Conservation (phyloP, 2,797 vertebrate genomes). For the Sebastes reedi region DNA sequence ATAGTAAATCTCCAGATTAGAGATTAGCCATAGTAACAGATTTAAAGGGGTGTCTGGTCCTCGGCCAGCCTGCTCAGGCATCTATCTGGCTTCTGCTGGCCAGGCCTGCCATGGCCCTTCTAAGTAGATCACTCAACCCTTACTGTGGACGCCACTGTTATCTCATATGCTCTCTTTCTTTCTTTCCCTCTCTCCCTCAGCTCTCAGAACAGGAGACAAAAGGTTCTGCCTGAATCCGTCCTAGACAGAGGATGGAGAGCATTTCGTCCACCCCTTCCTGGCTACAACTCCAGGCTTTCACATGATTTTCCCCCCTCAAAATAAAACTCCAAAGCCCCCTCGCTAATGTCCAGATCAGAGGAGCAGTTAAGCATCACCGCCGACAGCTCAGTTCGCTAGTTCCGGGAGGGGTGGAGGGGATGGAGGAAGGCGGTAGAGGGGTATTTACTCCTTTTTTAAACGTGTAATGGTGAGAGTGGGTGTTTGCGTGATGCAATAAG, state of each 20-base stretch:
- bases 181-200: constrained; percentile 30
- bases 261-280: constrained; percentile 37
- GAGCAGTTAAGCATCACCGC: constrained; percentile 57
- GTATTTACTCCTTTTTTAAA: constrained; percentile 62
- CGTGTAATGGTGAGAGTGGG: constrained; percentile 31
- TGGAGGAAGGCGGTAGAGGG: constrained; percentile 31
- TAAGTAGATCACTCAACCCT: constrained; percentile 79
- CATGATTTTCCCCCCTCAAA: constrained; percentile 28
- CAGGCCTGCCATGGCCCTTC: constrained; percentile 67
- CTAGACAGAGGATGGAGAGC: constrained; percentile 1
- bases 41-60: constrained; percentile 81
- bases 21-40: constrained; percentile 84
- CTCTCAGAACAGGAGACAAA: constrained; percentile 56
- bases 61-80: constrained; percentile 77
- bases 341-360: constrained; percentile 71
- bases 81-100: constrained; percentile 83
- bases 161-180: constrained; percentile 32
- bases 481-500: constrained; percentile 59
- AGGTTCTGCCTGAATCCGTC: constrained; percentile 43
- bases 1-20: constrained; percentile 88
- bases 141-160: constrained; percentile 44
- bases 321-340: constrained; percentile 60
- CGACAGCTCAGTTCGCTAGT: constrained; percentile 46
- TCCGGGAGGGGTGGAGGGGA: constrained; percentile 39
- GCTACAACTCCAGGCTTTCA: constrained; percentile 11